Percentiles rank a stretch among this genome's conserved stretches.
phyloP scores from a whole-genome alignment of 2,797 vertebrate genomes.

The Oceanodroma leucorhoa region DNA sequence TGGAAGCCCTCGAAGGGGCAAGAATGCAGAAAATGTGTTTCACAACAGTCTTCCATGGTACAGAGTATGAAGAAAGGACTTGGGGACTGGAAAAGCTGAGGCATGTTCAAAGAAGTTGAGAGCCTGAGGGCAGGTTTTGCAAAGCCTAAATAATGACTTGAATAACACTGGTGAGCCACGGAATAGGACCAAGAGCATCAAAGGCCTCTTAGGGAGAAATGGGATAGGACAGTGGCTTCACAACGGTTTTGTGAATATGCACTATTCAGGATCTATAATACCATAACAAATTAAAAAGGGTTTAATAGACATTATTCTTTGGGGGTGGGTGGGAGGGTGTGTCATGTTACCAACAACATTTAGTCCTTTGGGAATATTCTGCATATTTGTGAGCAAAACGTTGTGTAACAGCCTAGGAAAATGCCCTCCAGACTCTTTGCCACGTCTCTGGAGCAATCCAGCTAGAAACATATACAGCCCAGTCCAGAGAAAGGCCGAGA shows the following conservation, averaged over 20 bases:
- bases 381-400: conserved; percentile 10
- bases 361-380: background rate
- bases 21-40: conserved; percentile 62
- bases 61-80: conserved; percentile 45
- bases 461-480: conserved; percentile 24
- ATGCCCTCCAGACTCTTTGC: conserved; percentile 37
- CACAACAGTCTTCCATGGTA: conserved; percentile 46
- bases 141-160: conserved; percentile 54
- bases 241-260: background rate
- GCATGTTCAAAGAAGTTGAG: conserved; percentile 53
- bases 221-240: conserved; percentile 20
- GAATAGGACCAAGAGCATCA: conserved; percentile 45
- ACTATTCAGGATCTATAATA: background rate
- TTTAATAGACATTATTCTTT: conserved; percentile 30
- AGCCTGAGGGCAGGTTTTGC: conserved; percentile 47
- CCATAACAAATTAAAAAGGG: conserved; percentile 22
- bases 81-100: conserved; percentile 46
- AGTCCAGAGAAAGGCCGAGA: background rate
- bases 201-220: conserved; percentile 37
- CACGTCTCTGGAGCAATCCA: conserved; percentile 38
- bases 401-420: conserved; percentile 58
- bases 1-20: conserved; percentile 39
- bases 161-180: conserved; percentile 46
- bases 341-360: conserved; percentile 17
- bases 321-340: background rate